A percentile compares a stretch with the other conserved stretches of the same genome.
Evolutionary conservation across 2,888 invertebrate species (phyloP).

Genomic region (Cataglyphis livida): DNA sequence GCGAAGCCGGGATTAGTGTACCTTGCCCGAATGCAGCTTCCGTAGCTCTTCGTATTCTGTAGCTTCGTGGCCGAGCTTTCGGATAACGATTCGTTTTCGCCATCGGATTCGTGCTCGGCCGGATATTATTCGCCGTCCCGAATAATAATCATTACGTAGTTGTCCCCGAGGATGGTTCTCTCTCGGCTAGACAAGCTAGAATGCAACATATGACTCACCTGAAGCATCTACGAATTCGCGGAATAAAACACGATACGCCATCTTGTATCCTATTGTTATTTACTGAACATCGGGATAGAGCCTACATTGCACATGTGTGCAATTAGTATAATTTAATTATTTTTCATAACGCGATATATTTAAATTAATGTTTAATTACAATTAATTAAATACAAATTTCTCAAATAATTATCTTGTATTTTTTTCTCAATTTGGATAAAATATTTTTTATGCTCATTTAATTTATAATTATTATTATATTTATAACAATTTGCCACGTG

Average conservation of each 20-base stretch:
- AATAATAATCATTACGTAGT: slow-evolving; percentile 43
- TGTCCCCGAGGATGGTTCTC: slow-evolving; percentile 7
- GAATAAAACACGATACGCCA: neutral
- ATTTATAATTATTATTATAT: neutral
- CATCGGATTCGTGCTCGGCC: neutral
- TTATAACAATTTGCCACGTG: neutral
- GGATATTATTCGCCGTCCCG: slow-evolving; percentile 20
- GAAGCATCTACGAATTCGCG: neutral
- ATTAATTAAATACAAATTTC: neutral
- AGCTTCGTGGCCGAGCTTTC: slow-evolving; percentile 26
- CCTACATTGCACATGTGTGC: neutral
- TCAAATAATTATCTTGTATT: neutral
- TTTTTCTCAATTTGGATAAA: neutral
- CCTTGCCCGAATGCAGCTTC: slow-evolving; percentile 24
- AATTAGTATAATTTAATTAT: neutral
- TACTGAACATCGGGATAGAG: neutral
- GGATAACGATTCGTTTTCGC: slow-evolving; percentile 49
- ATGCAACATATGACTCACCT: slow-evolving; percentile 13
- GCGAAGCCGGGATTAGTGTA: slow-evolving; percentile 52
- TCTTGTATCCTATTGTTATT: neutral
- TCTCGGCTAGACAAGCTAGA: neutral
- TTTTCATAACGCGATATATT: neutral
- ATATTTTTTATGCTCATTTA: neutral
- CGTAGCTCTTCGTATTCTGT: slow-evolving; percentile 26
- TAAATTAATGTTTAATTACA: too few species aligned